Conservation (phyloP, 2,797 vertebrate genomes). For the Serranus cabrilla region DNA sequence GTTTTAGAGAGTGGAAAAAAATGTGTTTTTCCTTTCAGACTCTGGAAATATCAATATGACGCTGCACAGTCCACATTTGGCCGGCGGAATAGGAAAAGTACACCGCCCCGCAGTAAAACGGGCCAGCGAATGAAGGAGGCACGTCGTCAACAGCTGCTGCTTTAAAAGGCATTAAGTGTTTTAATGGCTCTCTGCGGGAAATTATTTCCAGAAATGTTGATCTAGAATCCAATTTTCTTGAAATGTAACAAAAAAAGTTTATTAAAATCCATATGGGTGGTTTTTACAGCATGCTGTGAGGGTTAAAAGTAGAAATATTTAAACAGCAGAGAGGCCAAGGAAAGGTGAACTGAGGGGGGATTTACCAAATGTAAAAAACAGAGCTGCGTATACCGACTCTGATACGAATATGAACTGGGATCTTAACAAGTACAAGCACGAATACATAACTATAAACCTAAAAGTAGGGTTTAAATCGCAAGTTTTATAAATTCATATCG, state of each 20-base stretch:
- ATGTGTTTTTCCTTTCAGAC: slow-evolving; percentile 63
- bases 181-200: slow-evolving; percentile 15
- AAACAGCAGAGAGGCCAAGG: not conserved
- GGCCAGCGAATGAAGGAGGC: slow-evolving; percentile 42
- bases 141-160: slow-evolving; percentile 50
- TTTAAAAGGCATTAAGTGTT: slow-evolving; percentile 38
- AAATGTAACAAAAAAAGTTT: slow-evolving; percentile 3
- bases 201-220: slow-evolving; percentile 2
- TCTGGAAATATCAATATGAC: slow-evolving; percentile 77
- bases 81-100: slow-evolving; percentile 65
- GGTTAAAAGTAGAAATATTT: not conserved
- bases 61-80: slow-evolving; percentile 56
- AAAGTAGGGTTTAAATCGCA: too few species aligned
- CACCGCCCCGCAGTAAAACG: slow-evolving; percentile 60
- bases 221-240: not conserved
- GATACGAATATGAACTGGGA: not conserved
- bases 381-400: not conserved
- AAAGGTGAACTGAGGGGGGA: not conserved
- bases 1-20: slow-evolving; percentile 67
- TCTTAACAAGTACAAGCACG: not conserved
- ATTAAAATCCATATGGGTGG: not conserved
- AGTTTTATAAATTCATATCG: too few species aligned
- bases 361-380: not conserved
- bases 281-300: slow-evolving; percentile 10
- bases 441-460: too few species aligned